Evolutionary conservation across 1,140 invertebrate genomes (phyloP).

Genomic region (Brachionus rubens): DNA sequence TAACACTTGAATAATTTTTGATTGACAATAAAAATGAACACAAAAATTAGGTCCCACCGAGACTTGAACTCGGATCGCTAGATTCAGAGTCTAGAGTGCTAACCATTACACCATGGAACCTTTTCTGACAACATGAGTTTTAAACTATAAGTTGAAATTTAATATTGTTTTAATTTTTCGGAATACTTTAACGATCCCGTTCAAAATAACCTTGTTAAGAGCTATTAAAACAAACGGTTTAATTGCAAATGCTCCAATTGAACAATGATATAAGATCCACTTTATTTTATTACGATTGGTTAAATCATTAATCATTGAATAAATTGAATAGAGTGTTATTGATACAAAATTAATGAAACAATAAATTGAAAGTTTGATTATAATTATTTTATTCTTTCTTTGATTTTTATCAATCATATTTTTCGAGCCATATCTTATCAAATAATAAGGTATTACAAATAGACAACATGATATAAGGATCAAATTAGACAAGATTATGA

Average conservation of each 20-base stretch:
- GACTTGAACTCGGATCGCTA: conserved; percentile 47
- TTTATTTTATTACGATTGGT: too few relatives aligned
- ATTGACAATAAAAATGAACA: too few relatives aligned
- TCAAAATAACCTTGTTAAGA: not conserved
- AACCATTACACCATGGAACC: conserved; percentile 48
- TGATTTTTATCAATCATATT: not conserved
- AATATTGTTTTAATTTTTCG: too few relatives aligned
- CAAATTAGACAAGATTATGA: not conserved
- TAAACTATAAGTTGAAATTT: not conserved
- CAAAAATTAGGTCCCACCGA: conserved; percentile 47
- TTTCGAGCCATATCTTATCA: not conserved
- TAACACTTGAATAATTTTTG: too few relatives aligned
- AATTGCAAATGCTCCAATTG: not conserved
- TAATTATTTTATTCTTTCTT: not conserved
- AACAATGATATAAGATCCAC: not conserved
- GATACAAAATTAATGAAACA: not conserved
- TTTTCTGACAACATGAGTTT: not conserved
- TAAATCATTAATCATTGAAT: too few relatives aligned
- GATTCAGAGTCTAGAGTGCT: conserved; percentile 48
- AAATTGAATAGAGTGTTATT: not conserved
- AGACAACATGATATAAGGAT: not conserved
- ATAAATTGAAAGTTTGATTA: not conserved
- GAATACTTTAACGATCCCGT: not conserved
- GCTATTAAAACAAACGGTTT: not conserved
- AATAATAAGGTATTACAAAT: not conserved